Conservation (phyloP, 2,113 vertebrate genomes). For the Vombatus ursinus region DNA sequence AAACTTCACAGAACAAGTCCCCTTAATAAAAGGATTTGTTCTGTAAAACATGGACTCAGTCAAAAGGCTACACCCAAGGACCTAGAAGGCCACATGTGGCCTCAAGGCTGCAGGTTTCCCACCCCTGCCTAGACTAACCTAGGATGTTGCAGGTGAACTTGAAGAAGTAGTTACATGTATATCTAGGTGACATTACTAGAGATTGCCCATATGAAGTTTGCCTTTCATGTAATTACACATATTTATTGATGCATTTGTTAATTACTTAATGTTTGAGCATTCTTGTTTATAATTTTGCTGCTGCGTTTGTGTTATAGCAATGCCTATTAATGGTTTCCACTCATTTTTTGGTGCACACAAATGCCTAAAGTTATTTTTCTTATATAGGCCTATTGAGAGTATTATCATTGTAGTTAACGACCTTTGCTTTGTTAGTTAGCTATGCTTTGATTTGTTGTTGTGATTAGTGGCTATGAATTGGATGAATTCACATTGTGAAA, state of each 20-base stretch:
- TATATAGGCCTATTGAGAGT: too few relatives aligned
- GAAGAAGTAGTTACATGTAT: not conserved
- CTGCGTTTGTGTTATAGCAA: not conserved
- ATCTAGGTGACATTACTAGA: not conserved
- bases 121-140: not conserved
- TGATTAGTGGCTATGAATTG: not conserved
- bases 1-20: too few relatives aligned
- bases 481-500: not conserved
- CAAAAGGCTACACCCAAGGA: too few relatives aligned
- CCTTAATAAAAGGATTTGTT: too few relatives aligned
- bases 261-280: not conserved
- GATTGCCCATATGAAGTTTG: not conserved
- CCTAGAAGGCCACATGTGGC: too few relatives aligned
- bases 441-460: not conserved
- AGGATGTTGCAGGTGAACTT: not conserved
- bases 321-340: not conserved
- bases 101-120: too few relatives aligned
- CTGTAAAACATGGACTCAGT: too few relatives aligned
- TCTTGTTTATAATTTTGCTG: not conserved
- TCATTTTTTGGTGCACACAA: not conserved
- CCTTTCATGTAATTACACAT: not conserved
- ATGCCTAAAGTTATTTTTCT: not conserved
- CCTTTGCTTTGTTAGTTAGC: not conserved
- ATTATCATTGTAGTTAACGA: not conserved
- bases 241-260: not conserved